Base-by-base conservation (phyloP, 2,888 invertebrate genomes). In the Rhagophthalmus giganteus region DNA sequence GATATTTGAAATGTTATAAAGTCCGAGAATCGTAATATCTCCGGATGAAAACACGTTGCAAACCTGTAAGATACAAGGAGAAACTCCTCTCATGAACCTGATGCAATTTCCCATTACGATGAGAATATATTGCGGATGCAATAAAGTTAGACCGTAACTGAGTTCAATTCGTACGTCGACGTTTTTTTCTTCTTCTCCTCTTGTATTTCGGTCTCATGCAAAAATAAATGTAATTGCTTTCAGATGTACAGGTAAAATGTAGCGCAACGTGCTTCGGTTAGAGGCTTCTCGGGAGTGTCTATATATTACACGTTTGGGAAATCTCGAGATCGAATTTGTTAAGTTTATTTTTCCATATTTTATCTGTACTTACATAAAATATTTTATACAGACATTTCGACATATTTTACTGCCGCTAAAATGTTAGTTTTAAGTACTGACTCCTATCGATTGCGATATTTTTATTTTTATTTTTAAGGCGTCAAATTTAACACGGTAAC, bases 1-100 rank as follows among this genome's bases (percentile, higher is more conserved):
- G 57, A 54, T 52, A 56, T 55, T 58, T 61, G 55, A 57, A 59
- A 58, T 58, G 57, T 58, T 63, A 62, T 59, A 65, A 63, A 64
- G 61, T 57, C 59, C 38, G 54, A 60, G 54, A 58, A 60, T 60
- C 54, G 61, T 60, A 64, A 63, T 63, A 63, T 64, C 62, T 62
- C 61, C 61, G 47, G 35, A 57, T 61, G 63, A 64, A 63, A 64
- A 30, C 47, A 47, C 32, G 46, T 38, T 45, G 16, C 44, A n/a
- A 14, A 20, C 20, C 33, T 25, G 34, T 26, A 32, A 20, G 14
- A 42, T 62, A 58, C 61, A 62, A n/a, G 20, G 3, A 20, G 20
- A 3, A 20, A 20, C 39, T 30, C 8, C 16, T 30, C 13, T 7
- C 28, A 27, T 15, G 16, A 39, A 39, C 39, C 39, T 28, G 38